Conservation (phyloP, 2,113 vertebrate species). For the Heterocephalus glaber region DNA sequence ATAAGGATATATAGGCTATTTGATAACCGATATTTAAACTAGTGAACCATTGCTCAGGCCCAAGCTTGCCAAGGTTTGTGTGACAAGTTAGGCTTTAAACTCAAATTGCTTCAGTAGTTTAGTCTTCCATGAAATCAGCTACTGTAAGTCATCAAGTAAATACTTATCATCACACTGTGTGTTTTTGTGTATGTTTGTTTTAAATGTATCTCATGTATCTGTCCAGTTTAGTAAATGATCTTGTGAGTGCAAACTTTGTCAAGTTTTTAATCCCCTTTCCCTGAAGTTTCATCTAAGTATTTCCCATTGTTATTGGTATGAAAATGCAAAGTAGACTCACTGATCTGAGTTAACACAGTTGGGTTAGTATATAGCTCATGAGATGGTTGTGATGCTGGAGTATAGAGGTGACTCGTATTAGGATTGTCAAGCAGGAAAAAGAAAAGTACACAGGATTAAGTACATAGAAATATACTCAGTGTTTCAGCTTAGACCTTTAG, state of each 20-base stretch:
- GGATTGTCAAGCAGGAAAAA: neutral
- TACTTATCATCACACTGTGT: neutral
- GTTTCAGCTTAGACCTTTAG: neutral
- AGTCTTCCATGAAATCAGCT: neutral
- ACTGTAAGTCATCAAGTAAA: neutral
- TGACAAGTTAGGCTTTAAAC: neutral
- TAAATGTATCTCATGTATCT: neutral
- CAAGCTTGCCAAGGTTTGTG: neutral
- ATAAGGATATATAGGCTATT: rapidly evolving
- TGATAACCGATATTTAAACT: neutral
- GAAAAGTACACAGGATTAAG: neutral
- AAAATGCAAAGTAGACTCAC: neutral
- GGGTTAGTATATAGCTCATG: neutral
- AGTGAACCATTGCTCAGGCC: neutral
- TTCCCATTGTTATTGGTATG: neutral
- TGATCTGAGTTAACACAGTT: neutral
- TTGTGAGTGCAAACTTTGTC: neutral
- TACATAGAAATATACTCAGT: rapidly evolving
- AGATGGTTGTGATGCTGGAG: neutral
- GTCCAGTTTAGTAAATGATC: neutral
- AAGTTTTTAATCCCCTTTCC: neutral
- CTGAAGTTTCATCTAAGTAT: neutral
- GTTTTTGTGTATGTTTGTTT: neutral
- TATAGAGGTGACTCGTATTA: neutral
- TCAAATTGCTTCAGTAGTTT: neutral